phyloP scores from a whole-genome alignment of 2,113 vertebrate species.

The Guaruba guarouba region DNA sequence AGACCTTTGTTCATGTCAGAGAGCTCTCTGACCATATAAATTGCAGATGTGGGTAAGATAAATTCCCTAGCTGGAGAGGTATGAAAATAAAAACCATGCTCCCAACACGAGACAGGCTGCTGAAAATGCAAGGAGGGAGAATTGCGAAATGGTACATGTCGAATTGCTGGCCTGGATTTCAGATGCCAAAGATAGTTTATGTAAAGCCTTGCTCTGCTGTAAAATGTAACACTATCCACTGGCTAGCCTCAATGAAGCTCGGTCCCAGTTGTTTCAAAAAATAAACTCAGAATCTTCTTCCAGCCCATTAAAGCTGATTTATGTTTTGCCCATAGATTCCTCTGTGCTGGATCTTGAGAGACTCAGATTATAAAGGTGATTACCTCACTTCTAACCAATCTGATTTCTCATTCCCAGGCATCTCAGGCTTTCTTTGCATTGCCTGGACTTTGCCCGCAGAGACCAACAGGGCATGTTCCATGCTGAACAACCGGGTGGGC shows the following conservation, averaged over 20 bases:
- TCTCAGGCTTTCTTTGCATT: neutral
- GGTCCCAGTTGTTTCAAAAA: constrained; percentile 76
- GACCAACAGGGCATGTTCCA: neutral
- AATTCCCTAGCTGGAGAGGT: constrained; percentile 53
- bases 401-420: constrained; percentile 15
- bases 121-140: constrained; percentile 66
- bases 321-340: constrained; percentile 65
- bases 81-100: constrained; percentile 51
- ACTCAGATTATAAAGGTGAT: constrained; percentile 49
- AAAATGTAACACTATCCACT: constrained; percentile 78
- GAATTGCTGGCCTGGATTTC: constrained; percentile 77
- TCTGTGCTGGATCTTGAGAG: constrained; percentile 45
- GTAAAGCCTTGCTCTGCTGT: constrained; percentile 75
- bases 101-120: constrained; percentile 57
- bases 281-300: constrained; percentile 74
- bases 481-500: neutral
- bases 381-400: constrained; percentile 60
- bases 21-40: constrained; percentile 57
- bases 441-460: neutral
- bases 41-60: constrained; percentile 69
- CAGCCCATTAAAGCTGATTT: constrained; percentile 74
- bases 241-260: constrained; percentile 67
- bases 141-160: constrained; percentile 75
- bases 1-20: constrained; percentile 58
- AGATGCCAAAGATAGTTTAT: constrained; percentile 81